A percentile compares a stretch with the other conserved stretches of the same genome.
phyloP scores from a whole-genome alignment of 2,113 vertebrate species.

The Crotalus viridis region DNA sequence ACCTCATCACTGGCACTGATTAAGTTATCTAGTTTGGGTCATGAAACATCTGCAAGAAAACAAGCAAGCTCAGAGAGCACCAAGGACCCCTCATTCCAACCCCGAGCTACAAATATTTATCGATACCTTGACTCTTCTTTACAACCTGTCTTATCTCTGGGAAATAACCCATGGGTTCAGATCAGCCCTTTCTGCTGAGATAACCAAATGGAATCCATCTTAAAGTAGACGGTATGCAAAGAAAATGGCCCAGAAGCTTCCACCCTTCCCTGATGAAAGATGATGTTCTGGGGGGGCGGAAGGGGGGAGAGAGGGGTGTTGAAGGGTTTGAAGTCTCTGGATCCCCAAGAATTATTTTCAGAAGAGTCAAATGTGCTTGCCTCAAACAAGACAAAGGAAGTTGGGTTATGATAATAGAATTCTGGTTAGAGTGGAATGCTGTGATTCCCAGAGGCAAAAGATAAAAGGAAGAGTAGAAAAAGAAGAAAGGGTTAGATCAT shows the following conservation, averaged over 20 bases:
- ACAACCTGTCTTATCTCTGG: constrained; percentile 48
- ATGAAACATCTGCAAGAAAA: too few relatives aligned
- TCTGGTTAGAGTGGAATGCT: constrained; percentile 62
- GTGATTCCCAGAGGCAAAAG: constrained; percentile 52
- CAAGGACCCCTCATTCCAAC: too few relatives aligned
- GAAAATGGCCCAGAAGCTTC: constrained; percentile 32
- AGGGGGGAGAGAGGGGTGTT: neutral
- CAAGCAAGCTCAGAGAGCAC: too few relatives aligned
- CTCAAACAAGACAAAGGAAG: constrained; percentile 45
- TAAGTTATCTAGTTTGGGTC: too few relatives aligned
- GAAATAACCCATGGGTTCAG: constrained; percentile 34
- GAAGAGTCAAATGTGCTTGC: constrained; percentile 32
- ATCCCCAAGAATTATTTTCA: constrained; percentile 7
- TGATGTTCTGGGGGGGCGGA: neutral
- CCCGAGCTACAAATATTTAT: too few relatives aligned
- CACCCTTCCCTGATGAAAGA: constrained; percentile 52
- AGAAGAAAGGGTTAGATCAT: neutral
- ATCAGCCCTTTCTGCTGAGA: constrained; percentile 49
- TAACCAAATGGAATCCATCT: constrained; percentile 46
- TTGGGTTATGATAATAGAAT: constrained; percentile 44
- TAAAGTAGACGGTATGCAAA: constrained; percentile 49
- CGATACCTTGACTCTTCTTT: constrained; percentile 16
- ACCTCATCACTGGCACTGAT: neutral
- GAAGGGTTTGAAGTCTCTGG: constrained; percentile 21
- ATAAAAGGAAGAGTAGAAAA: constrained; percentile 62